Conservation (phyloP, 2,113 vertebrate genomes). For the Brachyhypopomus occidentalis region DNA sequence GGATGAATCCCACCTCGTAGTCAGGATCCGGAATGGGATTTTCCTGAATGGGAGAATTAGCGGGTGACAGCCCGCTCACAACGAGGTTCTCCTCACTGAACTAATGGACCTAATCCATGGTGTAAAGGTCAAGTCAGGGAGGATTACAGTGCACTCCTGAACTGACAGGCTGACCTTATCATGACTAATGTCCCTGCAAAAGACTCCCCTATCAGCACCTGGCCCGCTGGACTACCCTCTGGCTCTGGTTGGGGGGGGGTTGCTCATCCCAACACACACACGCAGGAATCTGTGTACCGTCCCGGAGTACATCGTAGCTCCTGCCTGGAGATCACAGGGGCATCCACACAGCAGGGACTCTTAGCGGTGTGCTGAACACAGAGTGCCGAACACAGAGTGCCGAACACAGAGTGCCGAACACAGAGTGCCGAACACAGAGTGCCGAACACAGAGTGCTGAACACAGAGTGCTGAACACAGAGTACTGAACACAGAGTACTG, state of each 20-base stretch:
- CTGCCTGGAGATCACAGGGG: constrained; percentile 2
- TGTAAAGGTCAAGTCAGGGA: constrained; percentile 62
- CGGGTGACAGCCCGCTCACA: constrained; percentile 40
- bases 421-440: not conserved
- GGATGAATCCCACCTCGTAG: constrained; percentile 19
- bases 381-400: no score
- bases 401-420: not conserved
- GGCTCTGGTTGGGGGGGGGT: not conserved
- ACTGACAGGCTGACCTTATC: constrained; percentile 64
- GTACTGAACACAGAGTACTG: not conserved
- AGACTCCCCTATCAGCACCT: constrained; percentile 40
- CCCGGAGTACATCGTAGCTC: not conserved
- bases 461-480: not conserved
- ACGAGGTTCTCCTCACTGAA: constrained; percentile 46
- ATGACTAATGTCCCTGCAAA: constrained; percentile 50
- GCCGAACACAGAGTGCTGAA: no score
- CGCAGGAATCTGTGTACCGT: not conserved
- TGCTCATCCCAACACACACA: not conserved
- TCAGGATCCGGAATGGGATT: constrained; percentile 6
- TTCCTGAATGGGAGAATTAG: constrained; percentile 25
- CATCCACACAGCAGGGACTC: not conserved
- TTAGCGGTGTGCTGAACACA: not conserved
- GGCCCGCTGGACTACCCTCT: constrained; percentile 2
- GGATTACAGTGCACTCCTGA: constrained; percentile 58
- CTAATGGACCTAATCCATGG: constrained; percentile 62